These are phyloP conservation scores for Etheostoma spectabile DNA, from an alignment of 2,113 vertebrate genomes.

Conservation along the genomic window DNA sequence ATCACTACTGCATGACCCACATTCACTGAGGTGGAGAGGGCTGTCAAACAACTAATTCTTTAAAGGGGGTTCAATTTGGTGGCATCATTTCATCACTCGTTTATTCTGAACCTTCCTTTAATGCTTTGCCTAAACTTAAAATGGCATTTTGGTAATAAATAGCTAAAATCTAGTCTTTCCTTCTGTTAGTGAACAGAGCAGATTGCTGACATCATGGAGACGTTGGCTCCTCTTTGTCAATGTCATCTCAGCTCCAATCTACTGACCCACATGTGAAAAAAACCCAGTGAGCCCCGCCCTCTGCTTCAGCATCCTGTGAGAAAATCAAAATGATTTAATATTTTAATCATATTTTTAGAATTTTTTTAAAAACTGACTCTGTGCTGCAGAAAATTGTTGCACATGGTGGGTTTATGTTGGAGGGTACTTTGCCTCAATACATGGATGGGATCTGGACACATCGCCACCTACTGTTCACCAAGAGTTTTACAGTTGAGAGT, in stretches of 20 bases:
- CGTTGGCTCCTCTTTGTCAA: background rate
- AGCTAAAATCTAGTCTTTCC: background rate
- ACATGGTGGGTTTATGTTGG: background rate
- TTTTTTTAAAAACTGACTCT: background rate
- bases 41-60: background rate
- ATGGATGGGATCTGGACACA: slow-evolving; percentile 10
- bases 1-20: no score
- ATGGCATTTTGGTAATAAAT: no score
- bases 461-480: slow-evolving; percentile 23
- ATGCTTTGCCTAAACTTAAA: background rate
- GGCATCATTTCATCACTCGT: background rate
- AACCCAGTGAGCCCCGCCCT: background rate
- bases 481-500: slow-evolving; percentile 10
- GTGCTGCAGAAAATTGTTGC: background rate
- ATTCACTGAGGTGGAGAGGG: background rate
- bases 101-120: background rate
- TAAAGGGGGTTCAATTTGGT: background rate
- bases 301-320: slow-evolving; percentile 5
- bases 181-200: background rate
- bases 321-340: background rate
- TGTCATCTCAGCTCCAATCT: slow-evolving; percentile 17
- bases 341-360: background rate
- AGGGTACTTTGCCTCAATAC: slow-evolving; percentile 6
- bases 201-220: slow-evolving; percentile 11
- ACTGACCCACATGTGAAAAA: slow-evolving; percentile 24